phyloP scores from a whole-genome alignment of 1,140 invertebrate genomes.

The Drosophila watanabei region DNA sequence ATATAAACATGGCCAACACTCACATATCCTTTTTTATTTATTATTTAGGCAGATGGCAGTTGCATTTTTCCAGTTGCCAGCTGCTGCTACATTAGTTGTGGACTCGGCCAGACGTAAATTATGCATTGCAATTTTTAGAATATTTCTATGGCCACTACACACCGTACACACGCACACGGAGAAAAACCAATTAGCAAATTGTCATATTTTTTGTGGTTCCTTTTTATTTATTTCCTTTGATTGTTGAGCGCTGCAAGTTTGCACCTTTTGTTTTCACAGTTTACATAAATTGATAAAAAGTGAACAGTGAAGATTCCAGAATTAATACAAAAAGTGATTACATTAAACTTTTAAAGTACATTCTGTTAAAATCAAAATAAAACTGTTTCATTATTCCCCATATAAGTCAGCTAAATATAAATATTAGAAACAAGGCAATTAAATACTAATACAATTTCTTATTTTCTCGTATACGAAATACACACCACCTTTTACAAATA shows the following conservation, averaged over 20 bases:
- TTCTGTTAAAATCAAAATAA: no score
- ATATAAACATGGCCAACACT: slow-evolving; percentile 37
- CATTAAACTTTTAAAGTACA: no score
- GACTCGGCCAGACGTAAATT: slow-evolving; percentile 68
- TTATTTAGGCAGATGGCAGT: slow-evolving; percentile 78
- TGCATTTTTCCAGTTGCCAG: slow-evolving; percentile 65
- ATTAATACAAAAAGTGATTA: not conserved
- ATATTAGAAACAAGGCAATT: no score
- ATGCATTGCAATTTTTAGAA: slow-evolving; percentile 82
- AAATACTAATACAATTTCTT: no score
- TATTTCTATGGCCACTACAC: slow-evolving; percentile 56
- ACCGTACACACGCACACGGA: not conserved
- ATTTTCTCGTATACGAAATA: no score
- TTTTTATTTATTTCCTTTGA: not conserved
- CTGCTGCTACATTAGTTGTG: slow-evolving; percentile 71
- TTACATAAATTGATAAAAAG: not conserved
- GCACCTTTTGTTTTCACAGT: not conserved
- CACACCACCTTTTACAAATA: no score
- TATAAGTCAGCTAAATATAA: no score
- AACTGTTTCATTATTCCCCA: no score
- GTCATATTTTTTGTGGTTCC: slow-evolving; percentile 1
- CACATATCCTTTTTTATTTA: slow-evolving; percentile 72
- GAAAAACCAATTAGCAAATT: slow-evolving; percentile 16
- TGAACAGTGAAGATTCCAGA: not conserved
- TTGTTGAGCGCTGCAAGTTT: not conserved